Percentiles rank a stretch among this genome's conserved stretches.
Evolutionary conservation across 2,888 invertebrate species (phyloP).

Genomic region (Hermaeophaga mercurialis): DNA sequence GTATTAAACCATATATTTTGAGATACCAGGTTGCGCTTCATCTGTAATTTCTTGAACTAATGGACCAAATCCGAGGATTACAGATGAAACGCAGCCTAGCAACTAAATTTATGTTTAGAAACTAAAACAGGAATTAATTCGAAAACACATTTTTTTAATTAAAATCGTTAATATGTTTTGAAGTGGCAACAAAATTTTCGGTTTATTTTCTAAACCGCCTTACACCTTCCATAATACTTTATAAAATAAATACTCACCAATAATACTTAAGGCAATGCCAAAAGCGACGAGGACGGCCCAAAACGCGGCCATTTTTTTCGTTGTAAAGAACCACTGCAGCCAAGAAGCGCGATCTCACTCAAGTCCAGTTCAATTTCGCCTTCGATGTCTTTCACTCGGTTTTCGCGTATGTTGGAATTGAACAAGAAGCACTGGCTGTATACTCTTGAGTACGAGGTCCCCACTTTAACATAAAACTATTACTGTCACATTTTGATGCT

Average conservation of each 20-base stretch:
- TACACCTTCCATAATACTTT: no score
- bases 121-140: no score
- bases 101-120: no score
- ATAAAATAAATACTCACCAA: slow-evolving; percentile 7
- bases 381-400: slow-evolving; percentile 54
- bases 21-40: no score
- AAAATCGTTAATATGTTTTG: no score
- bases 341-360: slow-evolving; percentile 27
- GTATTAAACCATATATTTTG: no score
- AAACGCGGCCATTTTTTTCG: slow-evolving; percentile 12
- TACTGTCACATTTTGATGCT: slow-evolving; percentile 24
- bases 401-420: slow-evolving; percentile 44
- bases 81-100: no score
- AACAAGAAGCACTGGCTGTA: slow-evolving; percentile 36
- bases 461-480: slow-evolving; percentile 22
- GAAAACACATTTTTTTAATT: no score
- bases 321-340: not conserved
- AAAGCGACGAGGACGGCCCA: slow-evolving; percentile 14
- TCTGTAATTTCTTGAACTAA: no score
- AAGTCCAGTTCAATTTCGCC: slow-evolving; percentile 31
- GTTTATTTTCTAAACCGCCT: no score
- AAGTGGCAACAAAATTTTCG: no score
- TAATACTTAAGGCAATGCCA: not conserved
- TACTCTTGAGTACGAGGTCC: slow-evolving; percentile 28
- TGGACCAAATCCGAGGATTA: no score